Percentiles rank a stretch among this genome's conserved stretches.
Evolutionary conservation across 2,113 vertebrate genomes (phyloP).

Genomic region (Rostratula benghalensis): DNA sequence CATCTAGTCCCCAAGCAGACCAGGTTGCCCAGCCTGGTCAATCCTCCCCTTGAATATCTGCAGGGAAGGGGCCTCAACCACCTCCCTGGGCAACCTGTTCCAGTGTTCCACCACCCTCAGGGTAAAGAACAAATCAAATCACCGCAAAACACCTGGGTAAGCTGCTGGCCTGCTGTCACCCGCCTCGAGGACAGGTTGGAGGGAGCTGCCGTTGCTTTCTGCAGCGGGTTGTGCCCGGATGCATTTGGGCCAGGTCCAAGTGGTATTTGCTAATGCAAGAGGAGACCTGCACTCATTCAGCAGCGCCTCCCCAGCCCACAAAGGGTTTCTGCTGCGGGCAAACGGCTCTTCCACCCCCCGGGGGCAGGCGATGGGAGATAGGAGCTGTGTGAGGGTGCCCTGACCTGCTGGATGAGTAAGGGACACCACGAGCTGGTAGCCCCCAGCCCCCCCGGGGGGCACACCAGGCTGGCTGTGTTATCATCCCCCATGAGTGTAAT

Average conservation of each 20-base stretch:
- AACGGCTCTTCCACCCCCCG: not conserved
- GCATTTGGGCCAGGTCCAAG: not conserved
- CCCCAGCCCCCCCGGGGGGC: accelerated
- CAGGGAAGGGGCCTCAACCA: no score
- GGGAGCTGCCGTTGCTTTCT: not conserved
- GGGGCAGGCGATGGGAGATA: not conserved
- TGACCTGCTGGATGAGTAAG: accelerated
- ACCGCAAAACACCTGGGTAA: not conserved
- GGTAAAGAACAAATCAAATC: not conserved
- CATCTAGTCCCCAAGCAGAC: no score
- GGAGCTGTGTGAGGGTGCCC: not conserved
- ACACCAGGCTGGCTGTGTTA: not conserved
- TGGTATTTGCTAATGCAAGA: not conserved
- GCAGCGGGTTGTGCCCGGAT: not conserved
- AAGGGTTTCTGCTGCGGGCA: not conserved
- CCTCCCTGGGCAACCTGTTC: no score
- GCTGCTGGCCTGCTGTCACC: not conserved
- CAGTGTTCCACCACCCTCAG: no score
- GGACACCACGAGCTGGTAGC: not conserved
- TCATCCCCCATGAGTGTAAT: accelerated
- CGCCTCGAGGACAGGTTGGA: accelerated
- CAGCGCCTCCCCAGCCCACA: accelerated
- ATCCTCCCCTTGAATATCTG: no score
- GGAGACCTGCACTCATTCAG: not conserved
- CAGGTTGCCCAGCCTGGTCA: no score